Evolutionary conservation across 2,797 vertebrate species (phyloP).

Genomic region (Catharus ustulatus): DNA sequence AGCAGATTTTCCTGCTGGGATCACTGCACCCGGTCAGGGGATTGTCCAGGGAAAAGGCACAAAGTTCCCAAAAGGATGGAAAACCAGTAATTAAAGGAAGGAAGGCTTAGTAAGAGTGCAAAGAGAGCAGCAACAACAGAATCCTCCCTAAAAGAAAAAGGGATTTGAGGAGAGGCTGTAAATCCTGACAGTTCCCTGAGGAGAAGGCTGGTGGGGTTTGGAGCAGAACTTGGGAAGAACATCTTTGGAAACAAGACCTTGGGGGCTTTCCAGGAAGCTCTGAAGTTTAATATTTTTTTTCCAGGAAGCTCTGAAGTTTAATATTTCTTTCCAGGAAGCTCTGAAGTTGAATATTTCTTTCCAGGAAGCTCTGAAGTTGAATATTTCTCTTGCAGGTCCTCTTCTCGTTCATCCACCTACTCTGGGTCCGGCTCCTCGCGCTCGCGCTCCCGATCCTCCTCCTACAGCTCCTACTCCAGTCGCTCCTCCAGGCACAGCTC

Average conservation of each 20-base stretch:
- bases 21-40: constrained; percentile 12
- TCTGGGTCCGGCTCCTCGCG: constrained; percentile 92
- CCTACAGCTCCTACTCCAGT: constrained; percentile 95
- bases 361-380: background rate
- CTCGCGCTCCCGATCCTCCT: constrained; percentile 88
- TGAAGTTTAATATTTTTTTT: background rate
- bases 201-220: background rate
- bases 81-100: background rate
- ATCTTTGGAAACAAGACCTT: background rate
- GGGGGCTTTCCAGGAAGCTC: background rate
- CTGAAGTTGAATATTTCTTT: background rate
- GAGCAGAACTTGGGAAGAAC: background rate
- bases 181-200: background rate
- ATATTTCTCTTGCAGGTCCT: constrained; percentile 81
- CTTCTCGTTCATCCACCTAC: constrained; percentile 93
- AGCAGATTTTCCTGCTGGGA: constrained; percentile 21
- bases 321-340: background rate
- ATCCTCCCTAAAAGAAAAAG: background rate
- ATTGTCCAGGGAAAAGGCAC: background rate
- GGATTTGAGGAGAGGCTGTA: background rate
- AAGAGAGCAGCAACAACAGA: background rate
- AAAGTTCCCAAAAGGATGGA: background rate
- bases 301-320: background rate
- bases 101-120: background rate
- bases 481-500: constrained; percentile 95